A percentile compares a stretch with the other conserved stretches of the same genome.
phyloP scores from a whole-genome alignment of 2,797 vertebrate genomes.

The Scomberomorus guttatus region DNA sequence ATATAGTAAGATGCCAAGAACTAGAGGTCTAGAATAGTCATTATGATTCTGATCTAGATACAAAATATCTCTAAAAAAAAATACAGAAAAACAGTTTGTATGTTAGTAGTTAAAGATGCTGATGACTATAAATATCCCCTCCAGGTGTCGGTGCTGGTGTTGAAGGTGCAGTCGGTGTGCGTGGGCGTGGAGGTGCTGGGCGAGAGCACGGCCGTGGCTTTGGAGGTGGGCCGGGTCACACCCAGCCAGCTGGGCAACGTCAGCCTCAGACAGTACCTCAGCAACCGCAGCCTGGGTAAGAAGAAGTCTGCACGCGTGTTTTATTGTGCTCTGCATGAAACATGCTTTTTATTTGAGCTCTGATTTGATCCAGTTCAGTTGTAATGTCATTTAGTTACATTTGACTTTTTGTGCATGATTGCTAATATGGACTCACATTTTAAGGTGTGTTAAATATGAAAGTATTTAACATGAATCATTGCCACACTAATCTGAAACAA shows the following conservation, averaged over 20 bases:
- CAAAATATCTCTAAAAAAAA: too few relatives aligned
- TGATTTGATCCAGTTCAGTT: background rate
- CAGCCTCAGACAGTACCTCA: slow-evolving; percentile 94
- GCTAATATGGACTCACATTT: background rate
- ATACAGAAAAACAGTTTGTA: too few relatives aligned
- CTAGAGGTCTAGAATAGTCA: background rate
- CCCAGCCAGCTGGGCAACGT: slow-evolving; percentile 94
- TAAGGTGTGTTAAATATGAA: background rate
- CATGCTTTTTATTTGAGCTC: background rate
- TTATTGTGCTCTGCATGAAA: background rate
- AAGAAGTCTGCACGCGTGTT: background rate
- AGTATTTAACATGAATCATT: background rate
- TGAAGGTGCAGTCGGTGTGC: slow-evolving; percentile 93
- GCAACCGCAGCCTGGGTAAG: slow-evolving; percentile 95
- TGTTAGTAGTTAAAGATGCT: background rate
- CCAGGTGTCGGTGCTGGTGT: slow-evolving; percentile 96
- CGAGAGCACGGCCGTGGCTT: slow-evolving; percentile 90
- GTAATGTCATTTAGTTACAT: background rate
- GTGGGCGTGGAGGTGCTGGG: slow-evolving; percentile 92
- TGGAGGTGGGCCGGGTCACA: slow-evolving; percentile 91
- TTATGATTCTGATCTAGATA: background rate
- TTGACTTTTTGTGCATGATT: background rate
- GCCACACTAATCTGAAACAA: background rate
- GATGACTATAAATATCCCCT: background rate
- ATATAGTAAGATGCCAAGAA: slow-evolving; percentile 85